phyloP scores from a whole-genome alignment of 2,888 invertebrate species.

The Entomobrya multifasciata region DNA sequence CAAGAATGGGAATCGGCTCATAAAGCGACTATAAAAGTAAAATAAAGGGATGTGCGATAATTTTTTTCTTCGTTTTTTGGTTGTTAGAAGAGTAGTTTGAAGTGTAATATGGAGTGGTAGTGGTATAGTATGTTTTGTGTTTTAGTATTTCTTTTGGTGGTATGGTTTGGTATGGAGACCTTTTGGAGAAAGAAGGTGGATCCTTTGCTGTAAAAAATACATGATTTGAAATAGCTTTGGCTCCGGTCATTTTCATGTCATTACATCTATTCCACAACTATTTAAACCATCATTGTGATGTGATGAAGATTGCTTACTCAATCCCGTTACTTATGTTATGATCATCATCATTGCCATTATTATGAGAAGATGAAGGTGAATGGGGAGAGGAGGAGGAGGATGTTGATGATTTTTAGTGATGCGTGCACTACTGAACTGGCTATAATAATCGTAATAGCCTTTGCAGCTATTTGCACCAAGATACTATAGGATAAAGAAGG shows the following conservation, averaged over 20 bases:
- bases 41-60: constrained; percentile 79
- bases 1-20: constrained; percentile 79
- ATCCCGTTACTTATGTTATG: constrained; percentile 44
- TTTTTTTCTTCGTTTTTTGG: constrained; percentile 72
- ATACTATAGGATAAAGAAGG: too few species aligned
- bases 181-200: constrained; percentile 28
- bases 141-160: too few species aligned
- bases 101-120: neutral
- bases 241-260: constrained; percentile 71
- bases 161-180: too few species aligned
- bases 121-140: too few species aligned
- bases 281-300: constrained; percentile 70
- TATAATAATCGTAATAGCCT: too few species aligned
- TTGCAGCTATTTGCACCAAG: too few species aligned
- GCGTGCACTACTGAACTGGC: neutral
- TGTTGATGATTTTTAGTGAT: constrained; percentile 25
- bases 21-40: constrained; percentile 79
- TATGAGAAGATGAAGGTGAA: neutral
- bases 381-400: too few species aligned
- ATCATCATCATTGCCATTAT: constrained; percentile 38
- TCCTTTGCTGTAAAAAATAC: constrained; percentile 70
- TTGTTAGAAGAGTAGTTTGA: neutral
- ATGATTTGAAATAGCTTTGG: constrained; percentile 61
- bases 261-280: constrained; percentile 66
- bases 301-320: constrained; percentile 69